Percentiles rank a stretch among this genome's conserved stretches.
These are phyloP conservation scores for Leptodirus hochenwartii DNA, from an alignment of 2,888 invertebrate species.

Conservation along the genomic window DNA sequence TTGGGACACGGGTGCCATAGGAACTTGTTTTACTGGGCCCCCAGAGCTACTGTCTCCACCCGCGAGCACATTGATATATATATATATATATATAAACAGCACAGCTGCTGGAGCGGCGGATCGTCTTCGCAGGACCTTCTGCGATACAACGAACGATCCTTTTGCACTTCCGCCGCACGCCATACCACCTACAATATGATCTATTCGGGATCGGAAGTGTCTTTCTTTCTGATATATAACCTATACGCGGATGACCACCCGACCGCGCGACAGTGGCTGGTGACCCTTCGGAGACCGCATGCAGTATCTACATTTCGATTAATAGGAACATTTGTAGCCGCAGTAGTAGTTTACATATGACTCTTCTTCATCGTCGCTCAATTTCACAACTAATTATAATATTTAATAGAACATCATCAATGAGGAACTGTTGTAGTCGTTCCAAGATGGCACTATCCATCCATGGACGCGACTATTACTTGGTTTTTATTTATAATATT, in stretches of 20 bases:
- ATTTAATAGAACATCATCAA: constrained; percentile 21
- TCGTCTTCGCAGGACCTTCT: too few relatives aligned
- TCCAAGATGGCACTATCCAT: constrained; percentile 21
- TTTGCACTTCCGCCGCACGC: too few relatives aligned
- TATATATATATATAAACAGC: constrained; percentile 1
- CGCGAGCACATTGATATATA: neutral
- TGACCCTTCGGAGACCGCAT: constrained; percentile 26
- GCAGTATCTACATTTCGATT: constrained; percentile 28
- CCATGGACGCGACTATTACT: too few relatives aligned
- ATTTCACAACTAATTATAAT: too few relatives aligned
- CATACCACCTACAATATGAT: too few relatives aligned
- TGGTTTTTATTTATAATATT: too few relatives aligned
- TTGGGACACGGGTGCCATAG: constrained; percentile 25
- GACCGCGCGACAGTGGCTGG: constrained; percentile 20
- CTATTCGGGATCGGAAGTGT: too few relatives aligned
- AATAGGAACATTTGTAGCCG: constrained; percentile 30
- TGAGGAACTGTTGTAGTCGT: constrained; percentile 29
- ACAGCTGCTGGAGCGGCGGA: too few relatives aligned
- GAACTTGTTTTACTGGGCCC: constrained; percentile 33
- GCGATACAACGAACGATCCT: too few relatives aligned
- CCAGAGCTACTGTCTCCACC: too few relatives aligned
- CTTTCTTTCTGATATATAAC: constrained; percentile 1
- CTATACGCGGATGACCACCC: constrained; percentile 16
- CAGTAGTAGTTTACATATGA: constrained; percentile 16
- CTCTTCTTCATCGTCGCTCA: constrained; percentile 6